Evolutionary conservation across 2,888 invertebrate genomes (phyloP).

Genomic region (Erynnis tages): DNA sequence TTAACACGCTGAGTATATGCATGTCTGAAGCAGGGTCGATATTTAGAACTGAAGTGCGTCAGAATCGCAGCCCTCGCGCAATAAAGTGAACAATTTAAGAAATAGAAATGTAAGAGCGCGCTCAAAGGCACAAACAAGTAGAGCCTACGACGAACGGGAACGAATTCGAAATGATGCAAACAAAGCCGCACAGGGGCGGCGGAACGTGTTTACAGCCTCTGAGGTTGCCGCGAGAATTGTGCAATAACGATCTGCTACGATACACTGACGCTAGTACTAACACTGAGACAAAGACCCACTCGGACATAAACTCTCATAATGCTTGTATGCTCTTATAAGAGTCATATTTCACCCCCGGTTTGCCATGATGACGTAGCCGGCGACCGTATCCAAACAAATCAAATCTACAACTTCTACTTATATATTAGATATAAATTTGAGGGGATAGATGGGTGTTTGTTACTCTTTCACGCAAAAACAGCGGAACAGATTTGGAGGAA

Average conservation of each 20-base stretch:
- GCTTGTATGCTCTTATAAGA: slow-evolving; percentile 3
- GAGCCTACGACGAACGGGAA: slow-evolving; percentile 48
- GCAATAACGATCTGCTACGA: slow-evolving; percentile 61
- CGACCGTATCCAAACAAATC: no score
- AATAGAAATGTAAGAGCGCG: slow-evolving; percentile 29
- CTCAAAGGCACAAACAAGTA: slow-evolving; percentile 28
- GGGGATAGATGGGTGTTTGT: no score
- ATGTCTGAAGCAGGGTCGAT: no score
- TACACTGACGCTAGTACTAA: slow-evolving; percentile 39
- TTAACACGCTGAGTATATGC: no score
- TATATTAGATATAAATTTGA: no score
- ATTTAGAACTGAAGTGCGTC: background rate
- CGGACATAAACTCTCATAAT: slow-evolving; percentile 10
- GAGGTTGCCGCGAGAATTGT: slow-evolving; percentile 50
- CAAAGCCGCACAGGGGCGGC: slow-evolving; percentile 41
- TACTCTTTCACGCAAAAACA: no score
- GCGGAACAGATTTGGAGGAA: no score
- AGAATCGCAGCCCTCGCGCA: background rate
- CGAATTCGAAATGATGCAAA: slow-evolving; percentile 49
- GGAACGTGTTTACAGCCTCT: slow-evolving; percentile 46
- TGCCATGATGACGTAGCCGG: no score
- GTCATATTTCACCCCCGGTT: background rate
- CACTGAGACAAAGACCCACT: slow-evolving; percentile 42
- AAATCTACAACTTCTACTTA: no score
- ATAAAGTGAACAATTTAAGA: slow-evolving; percentile 12